Percentiles rank a stretch among this genome's conserved stretches.
These are phyloP conservation scores for Zapus hudsonius DNA, from an alignment of 2,113 vertebrate genomes.

Conservation along the genomic window DNA sequence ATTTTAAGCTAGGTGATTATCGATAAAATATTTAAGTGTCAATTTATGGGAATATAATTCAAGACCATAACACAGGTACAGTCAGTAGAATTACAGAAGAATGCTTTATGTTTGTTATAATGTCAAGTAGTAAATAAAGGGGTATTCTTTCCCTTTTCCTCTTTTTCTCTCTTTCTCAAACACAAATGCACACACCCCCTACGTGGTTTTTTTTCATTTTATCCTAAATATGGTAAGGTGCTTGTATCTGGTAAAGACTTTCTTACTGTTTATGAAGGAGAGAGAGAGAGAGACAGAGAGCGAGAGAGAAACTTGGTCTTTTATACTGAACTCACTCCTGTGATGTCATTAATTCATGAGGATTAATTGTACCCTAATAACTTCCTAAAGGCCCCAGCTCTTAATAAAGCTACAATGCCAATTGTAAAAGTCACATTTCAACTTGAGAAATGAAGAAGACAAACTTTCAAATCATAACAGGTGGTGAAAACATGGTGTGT, in stretches of 20 bases:
- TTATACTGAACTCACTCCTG: neutral
- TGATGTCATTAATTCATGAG: neutral
- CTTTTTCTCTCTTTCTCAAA: neutral
- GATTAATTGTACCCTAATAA: neutral
- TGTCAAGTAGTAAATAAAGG: neutral
- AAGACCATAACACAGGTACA: neutral
- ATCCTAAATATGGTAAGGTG: neutral
- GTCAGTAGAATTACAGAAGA: neutral
- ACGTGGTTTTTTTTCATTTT: neutral
- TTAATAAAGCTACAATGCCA: neutral
- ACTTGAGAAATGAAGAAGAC: neutral
- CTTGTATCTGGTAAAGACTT: neutral
- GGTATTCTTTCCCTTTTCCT: neutral
- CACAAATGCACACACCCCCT: neutral
- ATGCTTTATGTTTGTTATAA: neutral
- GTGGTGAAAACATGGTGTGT: neutral
- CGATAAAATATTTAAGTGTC: neutral
- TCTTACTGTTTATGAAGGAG: neutral
- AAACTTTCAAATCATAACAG: neutral
- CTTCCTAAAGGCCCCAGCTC: neutral
- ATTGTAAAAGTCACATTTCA: neutral
- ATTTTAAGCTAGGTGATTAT: neutral
- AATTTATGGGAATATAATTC: neutral
- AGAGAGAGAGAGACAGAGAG: neutral
- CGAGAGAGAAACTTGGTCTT: neutral